These are phyloP conservation scores for Caenorhabditis macrosperma DNA, from an alignment of 2,888 invertebrate species.

Conservation along the genomic window DNA sequence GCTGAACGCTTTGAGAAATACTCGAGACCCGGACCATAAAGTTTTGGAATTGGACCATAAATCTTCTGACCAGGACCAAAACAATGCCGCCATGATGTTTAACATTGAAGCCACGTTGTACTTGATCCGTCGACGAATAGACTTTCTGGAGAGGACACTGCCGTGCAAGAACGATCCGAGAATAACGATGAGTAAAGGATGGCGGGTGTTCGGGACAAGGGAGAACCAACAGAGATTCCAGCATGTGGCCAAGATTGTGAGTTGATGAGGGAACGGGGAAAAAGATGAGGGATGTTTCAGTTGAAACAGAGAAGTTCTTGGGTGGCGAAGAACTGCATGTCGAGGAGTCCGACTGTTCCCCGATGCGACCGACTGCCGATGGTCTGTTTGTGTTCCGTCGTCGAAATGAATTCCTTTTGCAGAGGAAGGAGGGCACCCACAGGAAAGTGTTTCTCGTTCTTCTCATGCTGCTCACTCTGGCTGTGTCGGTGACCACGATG, in stretches of 20 bases:
- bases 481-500: slow-evolving; percentile 7
- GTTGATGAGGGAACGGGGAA: background rate
- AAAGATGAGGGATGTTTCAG: slow-evolving; percentile 2
- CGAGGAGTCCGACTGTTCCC: slow-evolving; percentile 37
- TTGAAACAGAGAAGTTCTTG: slow-evolving; percentile 36
- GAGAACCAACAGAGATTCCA: slow-evolving; percentile 17
- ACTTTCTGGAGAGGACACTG: slow-evolving; percentile 35
- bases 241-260: slow-evolving; percentile 32
- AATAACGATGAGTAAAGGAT: slow-evolving; percentile 17
- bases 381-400: too few species aligned
- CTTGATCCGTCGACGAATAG: slow-evolving; percentile 22
- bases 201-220: slow-evolving; percentile 24
- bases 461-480: slow-evolving; percentile 15
- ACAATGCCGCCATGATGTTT: too few species aligned
- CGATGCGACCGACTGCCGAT: slow-evolving; percentile 49
- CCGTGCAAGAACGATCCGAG: slow-evolving; percentile 37
- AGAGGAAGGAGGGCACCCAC: slow-evolving; percentile 1
- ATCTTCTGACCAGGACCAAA: too few species aligned
- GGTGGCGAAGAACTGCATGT: slow-evolving; percentile 45
- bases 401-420: too few species aligned
- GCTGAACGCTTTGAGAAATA: slow-evolving; percentile 16
- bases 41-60: too few species aligned
- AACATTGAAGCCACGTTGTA: too few species aligned
- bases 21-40: background rate
- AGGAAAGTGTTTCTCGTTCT: slow-evolving; percentile 32